Evolutionary conservation across 2,113 vertebrate species (phyloP).

Genomic region (Mus pahari): DNA sequence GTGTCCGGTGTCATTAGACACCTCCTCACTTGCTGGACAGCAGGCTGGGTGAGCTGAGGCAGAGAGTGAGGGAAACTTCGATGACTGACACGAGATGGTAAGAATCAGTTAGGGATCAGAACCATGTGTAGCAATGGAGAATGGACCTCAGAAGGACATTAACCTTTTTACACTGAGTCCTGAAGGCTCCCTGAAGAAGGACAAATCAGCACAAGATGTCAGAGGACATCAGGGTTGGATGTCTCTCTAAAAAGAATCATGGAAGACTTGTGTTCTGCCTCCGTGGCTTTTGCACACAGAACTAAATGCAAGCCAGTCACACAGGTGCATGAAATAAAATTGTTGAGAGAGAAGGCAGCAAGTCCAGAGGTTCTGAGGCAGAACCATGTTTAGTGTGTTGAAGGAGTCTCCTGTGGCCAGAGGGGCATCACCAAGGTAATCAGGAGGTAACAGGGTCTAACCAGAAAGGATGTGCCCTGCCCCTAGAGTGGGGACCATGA

Average conservation of each 20-base stretch:
- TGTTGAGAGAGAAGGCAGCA: background rate
- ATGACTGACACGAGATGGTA: background rate
- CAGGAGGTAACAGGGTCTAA: background rate
- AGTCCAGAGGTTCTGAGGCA: background rate
- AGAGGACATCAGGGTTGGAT: background rate
- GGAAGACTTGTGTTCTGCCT: background rate
- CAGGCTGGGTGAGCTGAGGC: background rate
- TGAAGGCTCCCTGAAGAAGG: background rate
- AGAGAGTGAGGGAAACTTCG: background rate
- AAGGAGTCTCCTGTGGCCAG: background rate
- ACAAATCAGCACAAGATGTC: background rate
- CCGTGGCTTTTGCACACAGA: background rate
- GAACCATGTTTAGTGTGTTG: background rate
- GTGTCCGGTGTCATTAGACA: background rate
- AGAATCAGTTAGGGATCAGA: background rate
- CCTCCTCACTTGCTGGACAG: background rate
- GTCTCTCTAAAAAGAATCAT: slow-evolving; percentile 13
- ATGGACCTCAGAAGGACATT: background rate
- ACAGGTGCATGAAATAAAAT: background rate
- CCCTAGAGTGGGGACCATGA: background rate
- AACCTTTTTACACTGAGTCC: background rate
- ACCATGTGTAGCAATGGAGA: background rate
- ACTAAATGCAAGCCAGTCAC: background rate
- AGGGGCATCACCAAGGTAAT: background rate
- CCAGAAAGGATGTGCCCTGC: background rate